Conservation (phyloP, 2,888 invertebrate species). For the Eueremaeus valkanovi region DNA sequence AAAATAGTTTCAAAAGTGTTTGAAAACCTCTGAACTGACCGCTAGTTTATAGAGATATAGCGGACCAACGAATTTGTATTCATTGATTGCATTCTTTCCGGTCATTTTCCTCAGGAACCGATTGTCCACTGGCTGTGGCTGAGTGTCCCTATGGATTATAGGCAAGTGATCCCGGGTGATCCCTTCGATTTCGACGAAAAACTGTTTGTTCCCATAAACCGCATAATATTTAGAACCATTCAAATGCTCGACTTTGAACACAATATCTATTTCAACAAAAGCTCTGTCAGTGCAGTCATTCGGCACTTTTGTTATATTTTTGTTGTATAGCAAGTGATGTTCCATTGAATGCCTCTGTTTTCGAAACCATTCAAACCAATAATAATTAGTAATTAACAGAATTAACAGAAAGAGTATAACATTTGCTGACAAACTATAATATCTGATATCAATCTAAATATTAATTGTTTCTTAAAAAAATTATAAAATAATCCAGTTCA, state of each 20-base stretch:
- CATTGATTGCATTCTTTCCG: constrained; percentile 9
- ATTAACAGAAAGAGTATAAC: too few relatives aligned
- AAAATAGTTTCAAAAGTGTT: neutral
- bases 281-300: neutral
- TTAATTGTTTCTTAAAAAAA: too few relatives aligned
- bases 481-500: too few relatives aligned
- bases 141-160: neutral
- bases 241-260: neutral
- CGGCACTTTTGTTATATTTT: neutral
- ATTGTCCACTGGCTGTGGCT: neutral
- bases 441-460: too few relatives aligned
- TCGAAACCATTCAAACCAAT: too few relatives aligned
- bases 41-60: constrained; percentile 11
- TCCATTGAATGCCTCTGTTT: neutral
- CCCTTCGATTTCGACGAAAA: neutral
- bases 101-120: neutral
- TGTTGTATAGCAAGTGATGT: neutral
- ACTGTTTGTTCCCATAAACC: neutral
- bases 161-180: constrained; percentile 12
- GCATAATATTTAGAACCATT: neutral
- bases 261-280: neutral
- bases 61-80: constrained; percentile 20
- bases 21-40: neutral
- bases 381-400: too few relatives aligned
- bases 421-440: too few relatives aligned